Evolutionary conservation across 23 tunicate species (phyloP).

Genomic region (Clavelina lepadiformis): DNA sequence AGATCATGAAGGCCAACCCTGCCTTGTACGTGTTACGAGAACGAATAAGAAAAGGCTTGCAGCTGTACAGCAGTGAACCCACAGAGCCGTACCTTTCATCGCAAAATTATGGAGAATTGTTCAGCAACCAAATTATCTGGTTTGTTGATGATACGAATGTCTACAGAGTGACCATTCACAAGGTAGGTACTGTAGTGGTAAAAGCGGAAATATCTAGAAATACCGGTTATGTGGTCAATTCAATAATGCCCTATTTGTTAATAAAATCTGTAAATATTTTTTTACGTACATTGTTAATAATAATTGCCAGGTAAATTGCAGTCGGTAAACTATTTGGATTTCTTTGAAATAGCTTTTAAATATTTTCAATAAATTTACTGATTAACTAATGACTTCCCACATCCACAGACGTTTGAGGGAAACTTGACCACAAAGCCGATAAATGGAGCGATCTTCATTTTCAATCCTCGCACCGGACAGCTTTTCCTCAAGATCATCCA

Average conservation of each 20-base stretch:
- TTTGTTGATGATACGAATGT: slow-evolving; percentile 99
- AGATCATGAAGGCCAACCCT: slow-evolving; percentile 99
- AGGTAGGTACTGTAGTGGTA: slow-evolving; percentile 59
- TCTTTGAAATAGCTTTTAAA: too few relatives aligned
- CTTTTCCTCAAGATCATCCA: slow-evolving; percentile 98
- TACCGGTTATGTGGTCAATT: too few relatives aligned
- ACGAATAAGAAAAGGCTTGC: slow-evolving; percentile 89
- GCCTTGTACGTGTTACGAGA: slow-evolving; percentile 95
- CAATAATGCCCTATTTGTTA: too few relatives aligned
- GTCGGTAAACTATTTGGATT: too few relatives aligned
- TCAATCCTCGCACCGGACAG: slow-evolving; percentile 99
- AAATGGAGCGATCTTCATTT: slow-evolving; percentile 99
- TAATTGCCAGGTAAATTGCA: too few relatives aligned
- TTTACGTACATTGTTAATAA: too few relatives aligned
- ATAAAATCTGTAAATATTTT: too few relatives aligned
- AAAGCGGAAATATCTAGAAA: too few relatives aligned
- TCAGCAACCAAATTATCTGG: slow-evolving; percentile 99
- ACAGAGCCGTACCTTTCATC: slow-evolving; percentile 99
- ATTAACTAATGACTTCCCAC: too few relatives aligned
- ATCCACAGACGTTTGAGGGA: slow-evolving; percentile 92
- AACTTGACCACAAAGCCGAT: slow-evolving; percentile 99
- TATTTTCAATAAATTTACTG: too few relatives aligned
- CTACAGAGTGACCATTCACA: slow-evolving; percentile 98
- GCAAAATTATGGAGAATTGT: slow-evolving; percentile 97
- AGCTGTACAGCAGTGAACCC: slow-evolving; percentile 97